phyloP scores from a whole-genome alignment of 2,113 vertebrate species.

The Furnarius figulus region DNA sequence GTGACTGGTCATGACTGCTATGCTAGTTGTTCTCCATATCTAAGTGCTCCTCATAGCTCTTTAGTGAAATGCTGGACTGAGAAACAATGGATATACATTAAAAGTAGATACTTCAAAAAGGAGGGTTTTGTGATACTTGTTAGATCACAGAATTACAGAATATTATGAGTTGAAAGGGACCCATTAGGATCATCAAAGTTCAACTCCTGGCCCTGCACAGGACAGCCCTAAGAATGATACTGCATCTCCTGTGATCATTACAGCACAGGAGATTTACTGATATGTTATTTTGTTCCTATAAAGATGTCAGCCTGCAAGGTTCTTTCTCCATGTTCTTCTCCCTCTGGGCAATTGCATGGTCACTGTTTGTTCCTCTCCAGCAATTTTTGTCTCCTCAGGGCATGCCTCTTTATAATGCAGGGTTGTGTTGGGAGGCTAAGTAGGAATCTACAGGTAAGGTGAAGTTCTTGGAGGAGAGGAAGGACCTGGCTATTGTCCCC shows the following conservation, averaged over 20 bases:
- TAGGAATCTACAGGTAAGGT: background rate
- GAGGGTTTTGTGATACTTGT: background rate
- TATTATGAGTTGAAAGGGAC: background rate
- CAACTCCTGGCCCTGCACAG: background rate
- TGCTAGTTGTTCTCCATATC: background rate
- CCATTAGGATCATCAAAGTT: background rate
- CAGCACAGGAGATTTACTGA: background rate
- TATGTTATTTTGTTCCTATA: background rate
- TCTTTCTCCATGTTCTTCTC: background rate
- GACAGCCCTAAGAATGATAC: background rate
- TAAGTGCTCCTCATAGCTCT: background rate
- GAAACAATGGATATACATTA: background rate
- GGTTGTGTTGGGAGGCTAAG: background rate
- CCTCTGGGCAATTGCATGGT: background rate
- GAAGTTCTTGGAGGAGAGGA: background rate
- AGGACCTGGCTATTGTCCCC: background rate
- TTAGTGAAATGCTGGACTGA: background rate
- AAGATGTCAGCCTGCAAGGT: background rate
- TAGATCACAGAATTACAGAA: background rate
- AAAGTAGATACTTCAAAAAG: background rate
- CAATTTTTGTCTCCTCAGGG: background rate
- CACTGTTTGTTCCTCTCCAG: background rate
- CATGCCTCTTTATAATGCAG: background rate
- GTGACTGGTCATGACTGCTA: background rate
- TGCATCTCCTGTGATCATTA: background rate